phyloP scores from a whole-genome alignment of 2,113 vertebrate genomes.

The Vulpes lagopus region DNA sequence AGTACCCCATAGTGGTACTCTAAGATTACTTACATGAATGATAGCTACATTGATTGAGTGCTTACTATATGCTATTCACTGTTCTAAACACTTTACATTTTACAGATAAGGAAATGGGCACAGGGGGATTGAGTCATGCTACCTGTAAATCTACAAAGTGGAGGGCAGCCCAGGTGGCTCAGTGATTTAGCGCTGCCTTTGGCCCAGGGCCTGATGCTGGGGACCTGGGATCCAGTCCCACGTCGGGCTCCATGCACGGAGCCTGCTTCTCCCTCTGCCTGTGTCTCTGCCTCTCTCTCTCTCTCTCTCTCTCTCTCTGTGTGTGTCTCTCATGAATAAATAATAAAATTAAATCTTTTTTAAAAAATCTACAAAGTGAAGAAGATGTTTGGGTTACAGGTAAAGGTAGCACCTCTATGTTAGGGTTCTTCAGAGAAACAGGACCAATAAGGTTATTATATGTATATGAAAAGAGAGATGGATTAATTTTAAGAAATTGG shows the following conservation, averaged over 20 bases:
- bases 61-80: neutral
- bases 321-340: no score
- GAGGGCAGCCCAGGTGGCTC: no score
- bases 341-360: no score
- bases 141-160: neutral
- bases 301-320: no score
- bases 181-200: no score
- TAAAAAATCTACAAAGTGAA: rapidly evolving
- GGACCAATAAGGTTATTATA: neutral
- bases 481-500: neutral
- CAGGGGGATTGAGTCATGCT: neutral
- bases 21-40: neutral
- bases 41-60: neutral
- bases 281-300: no score
- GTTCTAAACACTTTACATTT: neutral
- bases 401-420: neutral
- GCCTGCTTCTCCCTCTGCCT: no score
- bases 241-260: no score
- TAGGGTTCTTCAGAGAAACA: neutral
- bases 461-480: neutral
- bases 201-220: no score
- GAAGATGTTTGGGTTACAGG: neutral
- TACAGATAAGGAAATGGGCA: neutral
- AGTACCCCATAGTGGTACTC: neutral
- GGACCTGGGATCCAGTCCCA: no score